phyloP scores from a whole-genome alignment of 1,140 invertebrate species.

The Nymphalis io region DNA sequence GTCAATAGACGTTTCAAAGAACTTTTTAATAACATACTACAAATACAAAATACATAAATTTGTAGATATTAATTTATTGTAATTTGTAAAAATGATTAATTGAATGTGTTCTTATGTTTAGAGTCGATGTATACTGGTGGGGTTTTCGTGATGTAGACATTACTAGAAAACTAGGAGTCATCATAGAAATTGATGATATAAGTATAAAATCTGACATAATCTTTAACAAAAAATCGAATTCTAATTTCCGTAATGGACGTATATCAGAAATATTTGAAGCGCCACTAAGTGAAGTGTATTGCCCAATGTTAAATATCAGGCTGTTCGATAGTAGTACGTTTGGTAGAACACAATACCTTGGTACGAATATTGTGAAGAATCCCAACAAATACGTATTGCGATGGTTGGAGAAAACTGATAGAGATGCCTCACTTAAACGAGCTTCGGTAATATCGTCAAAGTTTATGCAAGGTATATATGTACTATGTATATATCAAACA shows the following conservation, averaged over 20 bases:
- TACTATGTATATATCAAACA: too few relatives aligned
- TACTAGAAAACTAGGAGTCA: slow-evolving; percentile 80
- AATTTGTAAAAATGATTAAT: not conserved
- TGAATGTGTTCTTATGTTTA: slow-evolving; percentile 38
- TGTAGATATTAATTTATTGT: too few relatives aligned
- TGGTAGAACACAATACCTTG: slow-evolving; percentile 81
- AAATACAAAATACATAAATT: too few relatives aligned
- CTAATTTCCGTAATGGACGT: slow-evolving; percentile 76
- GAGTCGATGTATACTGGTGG: slow-evolving; percentile 84
- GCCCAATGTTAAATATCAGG: slow-evolving; percentile 80
- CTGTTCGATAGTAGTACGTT: slow-evolving; percentile 83
- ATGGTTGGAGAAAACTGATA: slow-evolving; percentile 59
- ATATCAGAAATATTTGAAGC: slow-evolving; percentile 70
- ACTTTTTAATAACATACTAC: too few relatives aligned
- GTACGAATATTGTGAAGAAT: slow-evolving; percentile 75
- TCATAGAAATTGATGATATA: slow-evolving; percentile 80
- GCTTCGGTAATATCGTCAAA: slow-evolving; percentile 52
- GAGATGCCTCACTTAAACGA: slow-evolving; percentile 47
- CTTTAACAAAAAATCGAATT: slow-evolving; percentile 72
- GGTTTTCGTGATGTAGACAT: slow-evolving; percentile 81
- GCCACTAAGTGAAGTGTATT: slow-evolving; percentile 74
- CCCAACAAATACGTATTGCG: slow-evolving; percentile 60
- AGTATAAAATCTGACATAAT: slow-evolving; percentile 81
- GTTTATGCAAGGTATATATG: slow-evolving; percentile 52
- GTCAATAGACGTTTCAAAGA: too few relatives aligned